Conservation (phyloP, 2,113 vertebrate species). For the Pollimyrus isidori region DNA sequence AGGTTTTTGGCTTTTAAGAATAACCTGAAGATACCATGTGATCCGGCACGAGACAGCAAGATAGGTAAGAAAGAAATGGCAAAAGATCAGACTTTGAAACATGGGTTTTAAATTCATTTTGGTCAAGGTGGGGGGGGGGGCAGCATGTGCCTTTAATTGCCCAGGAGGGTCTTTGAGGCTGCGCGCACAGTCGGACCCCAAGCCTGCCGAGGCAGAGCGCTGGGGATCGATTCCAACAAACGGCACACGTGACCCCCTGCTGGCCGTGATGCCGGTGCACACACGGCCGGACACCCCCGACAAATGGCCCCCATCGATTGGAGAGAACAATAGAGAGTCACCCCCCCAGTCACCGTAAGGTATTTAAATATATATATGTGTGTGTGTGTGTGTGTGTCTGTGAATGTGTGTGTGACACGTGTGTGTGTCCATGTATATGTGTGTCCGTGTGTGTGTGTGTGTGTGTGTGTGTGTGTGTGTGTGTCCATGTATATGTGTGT, state of each 20-base stretch:
- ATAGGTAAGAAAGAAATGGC: neutral
- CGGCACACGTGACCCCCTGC: neutral
- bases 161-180: neutral
- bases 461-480: too few species aligned
- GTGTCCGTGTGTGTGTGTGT: too few species aligned
- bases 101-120: neutral
- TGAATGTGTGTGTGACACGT: too few species aligned
- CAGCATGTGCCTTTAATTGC: neutral
- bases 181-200: neutral
- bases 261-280: neutral
- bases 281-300: neutral
- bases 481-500: neutral
- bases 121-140: neutral
- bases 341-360: neutral
- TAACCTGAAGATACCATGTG: neutral
- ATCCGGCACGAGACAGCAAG: neutral
- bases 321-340: neutral
- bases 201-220: neutral
- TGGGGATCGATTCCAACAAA: constrained; percentile 9
- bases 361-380: neutral
- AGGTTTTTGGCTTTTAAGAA: neutral
- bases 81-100: neutral
- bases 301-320: neutral
- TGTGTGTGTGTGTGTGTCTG: neutral
- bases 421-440: neutral